Evolutionary conservation across 2,797 vertebrate species (phyloP), one percentile per base, ranked within the genome.

Genomic region (Typhlichthys subterraneus): DNA sequence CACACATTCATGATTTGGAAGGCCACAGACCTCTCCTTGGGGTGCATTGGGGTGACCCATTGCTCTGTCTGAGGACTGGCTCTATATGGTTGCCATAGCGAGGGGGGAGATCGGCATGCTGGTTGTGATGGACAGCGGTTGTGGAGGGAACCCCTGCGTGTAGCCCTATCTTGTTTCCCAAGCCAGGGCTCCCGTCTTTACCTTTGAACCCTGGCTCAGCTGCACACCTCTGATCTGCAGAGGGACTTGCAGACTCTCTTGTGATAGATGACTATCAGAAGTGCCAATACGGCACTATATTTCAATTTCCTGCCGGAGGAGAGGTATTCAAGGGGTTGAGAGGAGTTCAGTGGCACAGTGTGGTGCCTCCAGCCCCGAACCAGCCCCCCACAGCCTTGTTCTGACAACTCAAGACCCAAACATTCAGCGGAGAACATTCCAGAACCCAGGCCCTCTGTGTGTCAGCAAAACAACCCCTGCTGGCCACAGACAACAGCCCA

Each of bases 261-360:
- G 90, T 96, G 95, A 96, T 95, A 93, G 93, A 97, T 94, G 92
- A 88, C 91, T 86, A 85, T 91, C 93, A 89, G 90, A 87, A 23
- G 86, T 92, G 93, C 91, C 93, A 93, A 94, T 94, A 90, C 86
- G 87, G 89, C 92, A 92, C 94, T 94, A 96, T 96, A 96, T 95
- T 97, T 97, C 94, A 95, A 96, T 96, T 96, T 96, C 93, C 95
- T 95, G 93, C 91, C 85, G 89, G 61, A 89, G 86, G 88, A 85
- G 90, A 93, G 89, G 94, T 93, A 94, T 97, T 96, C 89, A 82
- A 93, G 91, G 92, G 95, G 93, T 95, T 95, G 93, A 88, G 86
- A 87, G 67, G 82, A 91, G 96, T 97, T 98, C 94, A 95, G 89
- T 87, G 78, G 88, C 95, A 94, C 96, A 96, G 95, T 94, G 89